Evolutionary conservation across 2,888 invertebrate genomes (phyloP).

Genomic region (Ormyrus thymus): DNA sequence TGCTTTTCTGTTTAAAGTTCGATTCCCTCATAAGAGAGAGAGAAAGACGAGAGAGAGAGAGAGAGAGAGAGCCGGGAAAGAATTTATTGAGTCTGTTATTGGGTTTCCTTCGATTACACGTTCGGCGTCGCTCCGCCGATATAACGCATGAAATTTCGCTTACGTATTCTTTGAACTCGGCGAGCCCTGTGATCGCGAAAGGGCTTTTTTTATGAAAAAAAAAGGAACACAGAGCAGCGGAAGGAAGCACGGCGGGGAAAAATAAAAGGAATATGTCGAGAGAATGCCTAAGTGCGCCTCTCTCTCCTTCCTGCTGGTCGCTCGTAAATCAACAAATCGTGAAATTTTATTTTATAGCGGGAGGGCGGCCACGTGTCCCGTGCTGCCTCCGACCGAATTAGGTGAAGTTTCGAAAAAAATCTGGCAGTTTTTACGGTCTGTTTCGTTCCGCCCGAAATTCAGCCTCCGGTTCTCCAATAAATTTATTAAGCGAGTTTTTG

Average conservation of each 20-base stretch:
- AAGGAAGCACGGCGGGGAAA: not conserved
- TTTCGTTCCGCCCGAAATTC: too few species aligned
- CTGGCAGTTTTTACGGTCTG: not conserved
- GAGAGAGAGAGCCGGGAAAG: slow-evolving; percentile 30
- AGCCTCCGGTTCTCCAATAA: too few species aligned
- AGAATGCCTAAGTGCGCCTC: slow-evolving; percentile 35
- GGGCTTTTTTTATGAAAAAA: slow-evolving; percentile 43
- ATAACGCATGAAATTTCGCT: slow-evolving; percentile 55
- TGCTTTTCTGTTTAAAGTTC: slow-evolving; percentile 50
- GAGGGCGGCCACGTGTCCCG: not conserved
- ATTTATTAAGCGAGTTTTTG: too few species aligned
- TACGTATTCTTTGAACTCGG: slow-evolving; percentile 54
- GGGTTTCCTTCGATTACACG: slow-evolving; percentile 58
- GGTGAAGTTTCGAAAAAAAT: slow-evolving; percentile 8
- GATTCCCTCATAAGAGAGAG: slow-evolving; percentile 15
- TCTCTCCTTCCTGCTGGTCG: not conserved
- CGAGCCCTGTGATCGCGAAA: slow-evolving; percentile 39
- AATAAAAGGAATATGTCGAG: slow-evolving; percentile 28
- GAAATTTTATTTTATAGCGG: slow-evolving; percentile 33
- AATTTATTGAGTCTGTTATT: slow-evolving; percentile 58
- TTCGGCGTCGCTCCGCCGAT: slow-evolving; percentile 54
- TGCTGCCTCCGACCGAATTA: too few species aligned
- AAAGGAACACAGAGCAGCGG: not conserved
- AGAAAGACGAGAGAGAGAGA: not conserved
- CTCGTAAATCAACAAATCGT: slow-evolving; percentile 49